These are phyloP conservation scores for Neotragus moschatus DNA, from an alignment of 2,113 vertebrate species.

Conservation along the genomic window DNA sequence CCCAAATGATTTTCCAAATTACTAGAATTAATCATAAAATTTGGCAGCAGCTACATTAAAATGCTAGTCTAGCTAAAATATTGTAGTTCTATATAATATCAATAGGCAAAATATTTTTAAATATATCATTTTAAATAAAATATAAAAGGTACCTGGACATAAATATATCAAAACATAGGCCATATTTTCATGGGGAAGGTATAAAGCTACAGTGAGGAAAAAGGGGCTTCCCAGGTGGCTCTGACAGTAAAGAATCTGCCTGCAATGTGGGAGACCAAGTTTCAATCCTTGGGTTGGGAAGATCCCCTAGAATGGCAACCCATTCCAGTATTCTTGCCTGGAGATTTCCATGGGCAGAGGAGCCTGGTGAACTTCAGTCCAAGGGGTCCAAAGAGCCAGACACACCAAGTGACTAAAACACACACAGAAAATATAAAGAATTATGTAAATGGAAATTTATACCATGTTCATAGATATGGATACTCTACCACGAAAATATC, in stretches of 20 bases:
- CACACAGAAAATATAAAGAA: not conserved
- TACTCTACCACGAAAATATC: not conserved
- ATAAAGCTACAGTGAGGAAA: constrained; percentile 1
- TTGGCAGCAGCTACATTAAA: not conserved
- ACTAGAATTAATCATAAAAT: not conserved
- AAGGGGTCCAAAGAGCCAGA: not conserved
- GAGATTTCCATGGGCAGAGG: not conserved
- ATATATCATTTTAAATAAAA: not conserved
- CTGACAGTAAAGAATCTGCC: not conserved
- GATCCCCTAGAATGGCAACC: not conserved
- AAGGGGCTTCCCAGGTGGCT: not conserved
- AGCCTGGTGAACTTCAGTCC: not conserved
- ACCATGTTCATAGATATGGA: not conserved
- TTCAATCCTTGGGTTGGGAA: not conserved
- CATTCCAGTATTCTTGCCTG: not conserved
- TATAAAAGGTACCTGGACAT: not conserved
- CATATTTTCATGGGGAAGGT: not conserved
- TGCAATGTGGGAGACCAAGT: not conserved
- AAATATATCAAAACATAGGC: not conserved
- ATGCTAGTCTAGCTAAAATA: not conserved
- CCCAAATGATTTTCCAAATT: not conserved
- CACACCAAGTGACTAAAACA: not conserved
- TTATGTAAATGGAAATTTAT: not conserved
- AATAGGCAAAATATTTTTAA: not conserved
- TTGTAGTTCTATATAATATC: not conserved